Conservation (phyloP, 2,797 vertebrate genomes). For the Sebastolobus altivelis region DNA sequence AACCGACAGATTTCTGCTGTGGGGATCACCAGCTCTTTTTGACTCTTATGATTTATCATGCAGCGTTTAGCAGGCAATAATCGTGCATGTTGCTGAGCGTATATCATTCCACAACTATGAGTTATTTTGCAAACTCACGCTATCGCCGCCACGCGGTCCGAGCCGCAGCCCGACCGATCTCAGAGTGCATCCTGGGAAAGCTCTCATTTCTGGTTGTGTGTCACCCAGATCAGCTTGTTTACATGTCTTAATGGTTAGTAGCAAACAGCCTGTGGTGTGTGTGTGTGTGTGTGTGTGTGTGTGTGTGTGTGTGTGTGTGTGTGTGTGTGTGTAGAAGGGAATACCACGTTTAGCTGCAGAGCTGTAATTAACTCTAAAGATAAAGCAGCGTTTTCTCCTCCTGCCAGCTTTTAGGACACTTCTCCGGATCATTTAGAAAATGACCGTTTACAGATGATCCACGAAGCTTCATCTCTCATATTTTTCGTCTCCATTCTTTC, state of each 20-base stretch:
- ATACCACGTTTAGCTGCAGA: constrained; percentile 47
- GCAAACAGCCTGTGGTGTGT: constrained; percentile 47
- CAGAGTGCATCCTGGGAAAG: constrained; percentile 51
- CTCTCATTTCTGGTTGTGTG: constrained; percentile 48
- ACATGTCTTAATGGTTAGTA: constrained; percentile 55
- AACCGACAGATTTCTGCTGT: background rate
- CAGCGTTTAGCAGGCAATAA: constrained; percentile 10
- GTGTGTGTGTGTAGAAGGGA: constrained; percentile 34
- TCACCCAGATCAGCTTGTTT: constrained; percentile 60
- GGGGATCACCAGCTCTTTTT: background rate
- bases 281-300: constrained; percentile 31
- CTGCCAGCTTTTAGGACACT: constrained; percentile 19
- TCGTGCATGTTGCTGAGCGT: constrained; percentile 16
- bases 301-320: constrained; percentile 30
- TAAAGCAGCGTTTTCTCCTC: constrained; percentile 35
- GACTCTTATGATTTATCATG: constrained; percentile 14
- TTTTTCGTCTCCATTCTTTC: no score
- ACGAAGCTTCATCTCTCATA: background rate
- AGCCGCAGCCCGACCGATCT: constrained; percentile 31
- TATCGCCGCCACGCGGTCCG: constrained; percentile 20
- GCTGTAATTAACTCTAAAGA: constrained; percentile 66
- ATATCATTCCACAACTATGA: constrained; percentile 35
- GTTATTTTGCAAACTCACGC: constrained; percentile 50
- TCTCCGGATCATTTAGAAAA: constrained; percentile 17
- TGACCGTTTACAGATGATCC: constrained; percentile 15